phyloP scores from a whole-genome alignment of 2,113 vertebrate genomes.

The Indicator indicator region DNA sequence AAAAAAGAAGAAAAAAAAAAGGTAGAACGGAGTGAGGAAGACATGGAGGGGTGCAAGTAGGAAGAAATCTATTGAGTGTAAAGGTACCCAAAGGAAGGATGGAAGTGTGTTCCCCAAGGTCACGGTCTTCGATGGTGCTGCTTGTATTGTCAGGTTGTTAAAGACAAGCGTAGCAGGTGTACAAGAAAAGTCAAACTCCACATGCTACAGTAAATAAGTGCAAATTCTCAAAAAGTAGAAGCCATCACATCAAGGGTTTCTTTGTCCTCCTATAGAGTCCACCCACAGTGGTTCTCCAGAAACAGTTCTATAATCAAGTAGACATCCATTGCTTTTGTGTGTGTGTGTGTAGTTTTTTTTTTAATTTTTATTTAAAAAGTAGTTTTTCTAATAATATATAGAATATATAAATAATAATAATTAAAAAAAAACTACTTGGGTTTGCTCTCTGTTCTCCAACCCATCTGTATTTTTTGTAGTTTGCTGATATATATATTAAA shows the following conservation, averaged over 20 bases:
- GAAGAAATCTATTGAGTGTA: conserved; percentile 38
- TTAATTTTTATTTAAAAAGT: conserved; percentile 68
- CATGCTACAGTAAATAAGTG: conserved; percentile 64
- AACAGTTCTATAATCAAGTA: conserved; percentile 69
- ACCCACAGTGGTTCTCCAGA: conserved; percentile 63
- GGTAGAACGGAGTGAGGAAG: conserved; percentile 14
- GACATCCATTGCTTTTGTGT: conserved; percentile 66
- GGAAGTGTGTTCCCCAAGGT: conserved; percentile 38
- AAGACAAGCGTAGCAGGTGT: conserved; percentile 29
- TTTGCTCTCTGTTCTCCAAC: conserved; percentile 71
- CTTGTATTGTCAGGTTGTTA: conserved; percentile 63
- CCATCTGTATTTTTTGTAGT: conserved; percentile 57
- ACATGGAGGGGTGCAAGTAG: conserved; percentile 12
- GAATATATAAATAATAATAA: conserved; percentile 80
- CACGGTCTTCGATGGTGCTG: conserved; percentile 39
- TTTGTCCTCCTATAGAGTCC: conserved; percentile 56
- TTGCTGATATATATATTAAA: conserved; percentile 77
- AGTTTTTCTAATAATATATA: conserved; percentile 76
- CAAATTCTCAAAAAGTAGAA: conserved; percentile 62
- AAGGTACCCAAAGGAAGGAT: conserved; percentile 52
- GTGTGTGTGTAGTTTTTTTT: neutral
- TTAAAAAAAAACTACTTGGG: conserved; percentile 70
- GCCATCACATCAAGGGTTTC: conserved; percentile 58
- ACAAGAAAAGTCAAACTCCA: conserved; percentile 44
- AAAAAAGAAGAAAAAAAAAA: neutral